phyloP scores from a whole-genome alignment of 1,140 invertebrate species.

The Trichonephila clavipes region DNA sequence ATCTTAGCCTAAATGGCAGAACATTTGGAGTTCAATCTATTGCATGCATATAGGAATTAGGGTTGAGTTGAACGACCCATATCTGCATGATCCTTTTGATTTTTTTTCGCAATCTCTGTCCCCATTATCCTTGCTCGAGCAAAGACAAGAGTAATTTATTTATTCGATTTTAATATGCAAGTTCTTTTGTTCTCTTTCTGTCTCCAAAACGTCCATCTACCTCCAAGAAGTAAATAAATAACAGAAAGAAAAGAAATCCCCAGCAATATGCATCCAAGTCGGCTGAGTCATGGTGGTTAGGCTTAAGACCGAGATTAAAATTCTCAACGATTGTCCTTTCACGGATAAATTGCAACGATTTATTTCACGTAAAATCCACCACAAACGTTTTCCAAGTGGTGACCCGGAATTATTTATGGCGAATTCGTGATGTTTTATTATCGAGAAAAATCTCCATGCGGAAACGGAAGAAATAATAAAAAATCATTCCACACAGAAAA shows the following conservation, averaged over 20 bases:
- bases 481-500: not conserved
- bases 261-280: not conserved
- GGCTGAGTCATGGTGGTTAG: not conserved
- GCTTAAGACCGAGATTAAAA: slow-evolving; percentile 10
- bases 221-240: not conserved
- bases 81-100: not conserved
- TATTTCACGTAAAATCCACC: not conserved
- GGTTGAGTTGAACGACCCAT: not conserved
- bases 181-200: slow-evolving; percentile 12
- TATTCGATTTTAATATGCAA: slow-evolving; percentile 6
- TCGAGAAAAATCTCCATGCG: not conserved
- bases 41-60: not conserved
- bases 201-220: not conserved
- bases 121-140: not conserved
- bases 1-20: not conserved
- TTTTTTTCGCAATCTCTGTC: not conserved
- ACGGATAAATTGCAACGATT: slow-evolving; percentile 33
- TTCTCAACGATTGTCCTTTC: slow-evolving; percentile 31
- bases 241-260: not conserved
- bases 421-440: not conserved
- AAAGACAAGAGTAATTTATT: not conserved
- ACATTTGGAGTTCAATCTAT: not conserved
- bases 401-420: slow-evolving; percentile 1
- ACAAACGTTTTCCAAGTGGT: not conserved
- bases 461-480: not conserved